These are phyloP conservation scores for Pelmatolapia mariae DNA, from an alignment of 2,113 vertebrate species.

Conservation along the genomic window DNA sequence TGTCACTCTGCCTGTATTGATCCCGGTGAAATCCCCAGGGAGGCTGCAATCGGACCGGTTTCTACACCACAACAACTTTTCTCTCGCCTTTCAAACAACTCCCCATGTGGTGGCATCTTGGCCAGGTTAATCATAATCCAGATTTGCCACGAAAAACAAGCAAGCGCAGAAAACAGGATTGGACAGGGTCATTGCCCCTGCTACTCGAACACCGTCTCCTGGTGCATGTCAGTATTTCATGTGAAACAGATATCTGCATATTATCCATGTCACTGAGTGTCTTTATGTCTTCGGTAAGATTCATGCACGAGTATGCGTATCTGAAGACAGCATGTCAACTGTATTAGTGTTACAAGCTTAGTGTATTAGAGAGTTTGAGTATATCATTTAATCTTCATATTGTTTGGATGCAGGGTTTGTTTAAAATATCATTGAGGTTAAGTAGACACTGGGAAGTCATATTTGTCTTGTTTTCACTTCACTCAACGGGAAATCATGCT, in stretches of 20 bases:
- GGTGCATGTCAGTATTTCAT: neutral
- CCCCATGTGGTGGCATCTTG: conserved; percentile 44
- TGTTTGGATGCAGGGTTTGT: conserved; percentile 11
- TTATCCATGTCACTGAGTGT: neutral
- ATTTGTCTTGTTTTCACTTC: conserved; percentile 40
- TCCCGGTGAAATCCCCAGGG: conserved; percentile 64
- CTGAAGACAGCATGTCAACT: neutral
- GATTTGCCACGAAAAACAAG: conserved; percentile 20
- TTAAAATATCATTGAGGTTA: conserved; percentile 30
- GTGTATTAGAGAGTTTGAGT: neutral
- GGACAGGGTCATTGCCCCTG: conserved; percentile 14
- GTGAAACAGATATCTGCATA: conserved; percentile 15
- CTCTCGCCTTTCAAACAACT: conserved; percentile 63
- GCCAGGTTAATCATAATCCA: conserved; percentile 63
- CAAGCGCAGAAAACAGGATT: conserved; percentile 41
- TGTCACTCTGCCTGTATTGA: conserved; percentile 74
- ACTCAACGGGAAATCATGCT: neutral
- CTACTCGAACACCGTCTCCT: neutral
- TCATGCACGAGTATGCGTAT: neutral
- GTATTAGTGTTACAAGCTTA: neutral
- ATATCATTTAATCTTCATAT: conserved; percentile 16
- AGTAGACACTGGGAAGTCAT: conserved; percentile 15
- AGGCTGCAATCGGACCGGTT: conserved; percentile 51
- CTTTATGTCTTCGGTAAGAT: neutral
- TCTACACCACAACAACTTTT: conserved; percentile 62